A percentile compares a stretch with the other conserved stretches of the same genome.
phyloP scores from a whole-genome alignment of 92 coral and sea anemone species.

The Nematostella vectensis region DNA sequence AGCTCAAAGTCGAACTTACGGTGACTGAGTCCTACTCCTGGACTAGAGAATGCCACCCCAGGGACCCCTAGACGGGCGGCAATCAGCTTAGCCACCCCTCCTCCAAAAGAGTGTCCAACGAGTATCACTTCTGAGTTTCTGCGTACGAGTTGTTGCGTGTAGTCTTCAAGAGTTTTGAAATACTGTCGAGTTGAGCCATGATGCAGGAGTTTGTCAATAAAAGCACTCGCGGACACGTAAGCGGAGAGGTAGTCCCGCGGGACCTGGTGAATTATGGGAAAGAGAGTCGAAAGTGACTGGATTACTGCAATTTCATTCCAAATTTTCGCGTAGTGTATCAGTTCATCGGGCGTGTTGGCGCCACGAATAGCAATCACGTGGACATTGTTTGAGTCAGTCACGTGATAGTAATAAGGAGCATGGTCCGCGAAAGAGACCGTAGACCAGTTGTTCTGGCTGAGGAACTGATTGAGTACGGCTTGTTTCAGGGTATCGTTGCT shows the following conservation, averaged over 20 bases:
- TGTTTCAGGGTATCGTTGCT: slow-evolving; percentile 2
- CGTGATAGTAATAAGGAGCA: slow-evolving; percentile 33
- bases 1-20: slow-evolving; percentile 34
- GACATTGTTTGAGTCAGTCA: slow-evolving; percentile 9
- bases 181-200: slow-evolving; percentile 14
- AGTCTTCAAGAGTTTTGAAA: slow-evolving; percentile 30
- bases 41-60: slow-evolving; percentile 47
- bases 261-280: slow-evolving; percentile 32
- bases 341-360: slow-evolving; percentile 15
- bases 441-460: slow-evolving; percentile 26
- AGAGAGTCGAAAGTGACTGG: slow-evolving; percentile 28
- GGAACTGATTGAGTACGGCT: slow-evolving; percentile 14
- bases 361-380: slow-evolving; percentile 50
- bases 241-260: slow-evolving; percentile 32
- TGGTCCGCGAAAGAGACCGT: slow-evolving; percentile 3
- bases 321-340: slow-evolving; percentile 34
- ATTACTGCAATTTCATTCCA: slow-evolving; percentile 49
- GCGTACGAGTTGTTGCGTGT: no score
- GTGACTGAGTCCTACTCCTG: slow-evolving; percentile 35
- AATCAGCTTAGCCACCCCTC: slow-evolving; percentile 64
- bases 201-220: slow-evolving; percentile 38
- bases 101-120: slow-evolving; percentile 56
- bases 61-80: slow-evolving; percentile 44
- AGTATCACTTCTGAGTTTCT: slow-evolving; percentile 20
- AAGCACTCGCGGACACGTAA: slow-evolving; percentile 28